Evolutionary conservation across 2,888 invertebrate genomes (phyloP), one percentile per base, ranked within the genome.

Genomic region (Zygothrica quintamaculata): DNA sequence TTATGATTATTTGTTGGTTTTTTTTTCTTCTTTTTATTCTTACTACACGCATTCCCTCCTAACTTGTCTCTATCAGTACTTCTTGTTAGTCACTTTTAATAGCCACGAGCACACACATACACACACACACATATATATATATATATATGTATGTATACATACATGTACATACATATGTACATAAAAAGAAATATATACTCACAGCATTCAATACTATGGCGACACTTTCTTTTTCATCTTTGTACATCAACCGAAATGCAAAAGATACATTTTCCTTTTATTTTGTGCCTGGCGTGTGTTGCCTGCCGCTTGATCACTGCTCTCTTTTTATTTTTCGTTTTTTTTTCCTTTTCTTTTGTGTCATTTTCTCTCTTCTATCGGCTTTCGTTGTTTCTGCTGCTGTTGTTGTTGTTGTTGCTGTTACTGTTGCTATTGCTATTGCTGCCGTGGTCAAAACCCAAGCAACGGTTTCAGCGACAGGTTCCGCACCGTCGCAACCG

Each of bases 221-320:
- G 66, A 70, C 77, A 86, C 84, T 86, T 86, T 80, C 86, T 80
- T 86, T 80, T 82, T 82, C 79, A 82, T 75, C 72, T 85, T 56
- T 50, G 46, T 65, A 69, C 59, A 58, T 60, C 58, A 39, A 51
- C 37, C 37, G n/a, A 66, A 73, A 67, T 78, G 75, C 57, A 74
- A 75, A 77, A 76, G 78, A 70, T 75, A 82, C 52, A 73, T 85
- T 73, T 81, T 60, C 79, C 64, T 65, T 65, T 67, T 44, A 66
- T 71, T 66, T 55, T 50, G 36, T 64, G 33, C 56, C 58, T 68
- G 58, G 42, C 50, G 61, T 61, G 43, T 74, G 43, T n/a, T 61
- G 18, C 18, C 29, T 74, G 56, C 40, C 43, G 76, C 76, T 61
- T 74, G 73, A 72, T 75, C 76, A 53, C 58, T 74, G 62, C 61